Conservation (phyloP, 2,888 invertebrate species). For the Dryomyza anilis region DNA sequence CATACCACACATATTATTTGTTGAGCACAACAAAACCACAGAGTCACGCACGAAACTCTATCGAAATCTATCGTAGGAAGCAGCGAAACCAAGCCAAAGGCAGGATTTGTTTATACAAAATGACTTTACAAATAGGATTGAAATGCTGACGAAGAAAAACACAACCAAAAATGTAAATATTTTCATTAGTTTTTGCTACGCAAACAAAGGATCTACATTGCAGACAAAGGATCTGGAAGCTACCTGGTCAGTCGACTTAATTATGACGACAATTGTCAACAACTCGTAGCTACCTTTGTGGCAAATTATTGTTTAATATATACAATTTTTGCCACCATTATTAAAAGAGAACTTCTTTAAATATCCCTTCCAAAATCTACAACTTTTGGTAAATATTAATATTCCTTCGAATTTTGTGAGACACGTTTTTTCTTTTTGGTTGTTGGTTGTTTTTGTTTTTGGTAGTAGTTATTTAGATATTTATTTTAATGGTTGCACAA, state of each 20-base stretch:
- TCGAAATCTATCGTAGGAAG: too few relatives aligned
- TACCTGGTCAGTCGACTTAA: background rate
- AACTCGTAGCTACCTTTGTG: background rate
- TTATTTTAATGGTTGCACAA: slow-evolving; percentile 11
- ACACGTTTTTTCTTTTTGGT: background rate
- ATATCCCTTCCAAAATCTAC: too few relatives aligned
- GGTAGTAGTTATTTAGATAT: too few relatives aligned
- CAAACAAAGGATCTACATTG: slow-evolving; percentile 38
- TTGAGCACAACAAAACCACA: background rate
- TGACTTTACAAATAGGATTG: slow-evolving; percentile 58
- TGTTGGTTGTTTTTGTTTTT: background rate
- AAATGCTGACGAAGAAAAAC: slow-evolving; percentile 25
- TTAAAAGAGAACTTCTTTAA: too few relatives aligned
- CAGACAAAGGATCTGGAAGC: background rate
- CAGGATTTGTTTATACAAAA: slow-evolving; percentile 54
- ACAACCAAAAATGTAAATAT: slow-evolving; percentile 50
- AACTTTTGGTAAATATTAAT: too few relatives aligned
- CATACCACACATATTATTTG: too few relatives aligned
- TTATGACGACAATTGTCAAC: background rate
- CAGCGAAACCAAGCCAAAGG: slow-evolving; percentile 28
- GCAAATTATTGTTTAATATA: too few relatives aligned
- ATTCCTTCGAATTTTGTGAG: too few relatives aligned
- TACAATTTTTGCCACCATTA: too few relatives aligned
- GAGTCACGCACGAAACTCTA: slow-evolving; percentile 2
- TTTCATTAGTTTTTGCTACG: slow-evolving; percentile 44